Evolutionary conservation across 2,113 vertebrate genomes (phyloP), one percentile per base, ranked within the genome.

Genomic region (Collichthys lucidus): DNA sequence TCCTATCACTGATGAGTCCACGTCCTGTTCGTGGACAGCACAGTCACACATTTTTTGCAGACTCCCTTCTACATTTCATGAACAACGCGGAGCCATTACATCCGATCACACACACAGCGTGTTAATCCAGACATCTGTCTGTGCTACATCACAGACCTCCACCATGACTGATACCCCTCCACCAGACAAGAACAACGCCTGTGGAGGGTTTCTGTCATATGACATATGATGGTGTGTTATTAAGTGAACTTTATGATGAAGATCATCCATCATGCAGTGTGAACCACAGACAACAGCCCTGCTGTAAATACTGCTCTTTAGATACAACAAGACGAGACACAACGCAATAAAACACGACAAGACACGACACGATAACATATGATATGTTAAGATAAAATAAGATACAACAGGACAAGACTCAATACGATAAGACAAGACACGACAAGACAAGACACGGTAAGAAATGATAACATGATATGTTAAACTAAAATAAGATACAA

Each of bases 51-150:
- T 2, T 44, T 10, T 44, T 44, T 44, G 42, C 42, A 40, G 35
- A 12, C 11, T 19, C 1, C 5, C 40, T 63, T 7, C 52, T 42
- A 17, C 31, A 66, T 26, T 20, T 35, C 4, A 57, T 15, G 75
- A 14, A 60, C 44, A 70, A 56, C 40, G 64, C 63, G 29, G 49
- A 53, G 40, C n/a, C 50, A 6, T 40, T 5, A 60, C 29, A 3
- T 22, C 49, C 26, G 26, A 26, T 26, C 26, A 26, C 26, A 26
- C 26, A 26, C 26, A 26, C 26, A 26, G 52, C 19, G 40, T 57
- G 53, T 89, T 84, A 89, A 62, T 16, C 31, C 5, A n/a, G 42
- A 55, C 74, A 82, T 81, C 81, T 74, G 79, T 73, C 78, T 49
- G n/a, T 42, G 26, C 46, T 15, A 26, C 60, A 50, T 17, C 73